These are phyloP conservation scores for Danaus plexippus DNA, from an alignment of 1,140 invertebrate species.

Conservation along the genomic window DNA sequence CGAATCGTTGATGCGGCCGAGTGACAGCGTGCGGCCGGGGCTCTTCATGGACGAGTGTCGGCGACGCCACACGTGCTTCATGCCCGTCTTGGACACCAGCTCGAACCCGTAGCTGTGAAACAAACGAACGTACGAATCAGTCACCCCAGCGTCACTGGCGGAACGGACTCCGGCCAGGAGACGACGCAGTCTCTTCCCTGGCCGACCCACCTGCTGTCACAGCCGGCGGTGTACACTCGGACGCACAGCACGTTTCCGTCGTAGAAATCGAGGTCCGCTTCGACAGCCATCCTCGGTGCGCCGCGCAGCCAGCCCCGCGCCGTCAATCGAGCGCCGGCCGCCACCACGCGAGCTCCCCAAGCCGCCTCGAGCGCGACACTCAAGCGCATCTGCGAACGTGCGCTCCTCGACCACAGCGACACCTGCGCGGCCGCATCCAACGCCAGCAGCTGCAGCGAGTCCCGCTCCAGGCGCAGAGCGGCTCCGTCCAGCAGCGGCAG, in stretches of 20 bases:
- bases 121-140: too few species aligned
- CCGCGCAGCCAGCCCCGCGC: conserved; percentile 8
- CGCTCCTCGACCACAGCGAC: conserved; percentile 40
- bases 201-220: conserved; percentile 8
- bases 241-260: conserved; percentile 31
- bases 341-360: conserved; percentile 14
- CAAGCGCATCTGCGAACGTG: conserved; percentile 23
- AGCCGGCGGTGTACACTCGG: conserved; percentile 20
- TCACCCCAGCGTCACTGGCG: conserved; percentile 10
- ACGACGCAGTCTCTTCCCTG: neutral
- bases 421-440: conserved; percentile 34
- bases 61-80: conserved; percentile 17
- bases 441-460: conserved; percentile 23
- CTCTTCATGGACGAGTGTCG: neutral
- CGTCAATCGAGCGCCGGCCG: conserved; percentile 13
- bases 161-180: conserved; percentile 8
- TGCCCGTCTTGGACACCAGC: conserved; percentile 15
- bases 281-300: conserved; percentile 29
- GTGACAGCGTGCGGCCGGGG: conserved; percentile 31
- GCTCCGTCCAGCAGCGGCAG: conserved; percentile 27
- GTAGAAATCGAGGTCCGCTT: conserved; percentile 41
- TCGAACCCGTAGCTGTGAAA: too few species aligned
- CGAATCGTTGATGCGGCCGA: conserved; percentile 29
- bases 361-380: conserved; percentile 23
- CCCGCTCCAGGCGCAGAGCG: conserved; percentile 15